These are phyloP conservation scores for Sturnus vulgaris DNA, from an alignment of 2,113 vertebrate species.

Conservation along the genomic window DNA sequence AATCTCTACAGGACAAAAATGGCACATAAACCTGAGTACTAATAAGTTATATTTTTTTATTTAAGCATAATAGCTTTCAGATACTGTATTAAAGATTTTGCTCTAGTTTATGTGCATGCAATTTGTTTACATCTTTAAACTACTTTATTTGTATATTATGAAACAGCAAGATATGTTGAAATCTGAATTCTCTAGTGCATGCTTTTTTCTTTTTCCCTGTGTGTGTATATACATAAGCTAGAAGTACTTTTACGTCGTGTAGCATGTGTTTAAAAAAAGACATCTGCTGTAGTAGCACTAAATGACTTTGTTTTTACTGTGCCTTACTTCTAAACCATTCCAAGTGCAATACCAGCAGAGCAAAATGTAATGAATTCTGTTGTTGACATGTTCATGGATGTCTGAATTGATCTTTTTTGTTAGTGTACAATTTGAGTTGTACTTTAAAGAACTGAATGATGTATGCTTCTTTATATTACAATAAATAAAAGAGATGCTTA, in stretches of 20 bases:
- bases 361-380: conserved; percentile 39
- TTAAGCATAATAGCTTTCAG: conserved; percentile 72
- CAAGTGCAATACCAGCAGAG: conserved; percentile 72
- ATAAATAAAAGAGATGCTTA: conserved; percentile 64
- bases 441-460: conserved; percentile 56
- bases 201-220: conserved; percentile 45
- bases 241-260: conserved; percentile 64
- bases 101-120: conserved; percentile 74
- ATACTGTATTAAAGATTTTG: conserved; percentile 72
- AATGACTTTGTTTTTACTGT: conserved; percentile 65
- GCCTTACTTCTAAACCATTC: conserved; percentile 67
- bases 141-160: conserved; percentile 72
- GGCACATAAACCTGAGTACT: conserved; percentile 68
- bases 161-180: conserved; percentile 40
- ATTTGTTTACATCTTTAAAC: conserved; percentile 72
- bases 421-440: conserved; percentile 61
- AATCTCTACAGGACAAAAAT: conserved; percentile 61
- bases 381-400: conserved; percentile 37
- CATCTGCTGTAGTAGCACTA: conserved; percentile 70
- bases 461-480: conserved; percentile 68
- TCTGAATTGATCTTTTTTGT: conserved; percentile 61
- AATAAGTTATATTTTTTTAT: conserved; percentile 77
- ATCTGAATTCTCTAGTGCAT: conserved; percentile 67
- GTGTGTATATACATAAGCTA: conserved; percentile 70
- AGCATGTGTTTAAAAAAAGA: conserved; percentile 57